Percentiles rank a stretch among this genome's conserved stretches.
Conservation (phyloP, 2,888 invertebrate species). For the Lochmaea crataegi region DNA sequence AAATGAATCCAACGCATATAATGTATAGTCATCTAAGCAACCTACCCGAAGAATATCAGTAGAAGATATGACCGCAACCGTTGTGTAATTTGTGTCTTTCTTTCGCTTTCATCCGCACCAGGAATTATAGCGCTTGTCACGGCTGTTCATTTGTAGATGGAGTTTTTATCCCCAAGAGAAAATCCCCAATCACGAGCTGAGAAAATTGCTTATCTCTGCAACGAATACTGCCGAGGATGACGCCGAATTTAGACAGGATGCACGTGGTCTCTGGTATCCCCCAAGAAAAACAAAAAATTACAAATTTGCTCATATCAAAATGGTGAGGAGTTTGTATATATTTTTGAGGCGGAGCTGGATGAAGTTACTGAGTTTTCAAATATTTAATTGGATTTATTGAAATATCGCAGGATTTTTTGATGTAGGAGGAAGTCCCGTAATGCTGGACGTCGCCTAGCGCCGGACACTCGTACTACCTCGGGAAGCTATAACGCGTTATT, state of each 20-base stretch:
- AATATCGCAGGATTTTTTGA: no score
- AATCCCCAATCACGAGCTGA: constrained; percentile 77
- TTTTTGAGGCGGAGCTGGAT: no score
- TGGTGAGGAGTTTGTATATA: no score
- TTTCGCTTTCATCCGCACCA: constrained; percentile 63
- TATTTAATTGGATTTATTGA: not conserved
- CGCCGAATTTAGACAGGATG: constrained; percentile 41
- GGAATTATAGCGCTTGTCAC: constrained; percentile 78
- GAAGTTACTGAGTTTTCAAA: not conserved
- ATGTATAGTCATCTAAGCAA: constrained; percentile 16
- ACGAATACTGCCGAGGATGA: constrained; percentile 54
- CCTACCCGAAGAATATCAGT: constrained; percentile 31
- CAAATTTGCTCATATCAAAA: no score
- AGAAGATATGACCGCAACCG: constrained; percentile 53
- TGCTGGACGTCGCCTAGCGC: no score
- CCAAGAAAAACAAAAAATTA: not conserved
- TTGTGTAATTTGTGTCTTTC: constrained; percentile 60
- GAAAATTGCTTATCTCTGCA: constrained; percentile 74
- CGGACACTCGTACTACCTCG: no score
- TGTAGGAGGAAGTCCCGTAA: no score
- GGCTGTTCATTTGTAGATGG: constrained; percentile 79
- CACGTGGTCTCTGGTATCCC: constrained; percentile 1
- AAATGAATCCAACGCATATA: constrained; percentile 1
- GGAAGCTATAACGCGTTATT: no score
- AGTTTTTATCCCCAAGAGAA: constrained; percentile 75